Percentiles rank a stretch among this genome's conserved stretches.
These are phyloP conservation scores for Microcebus griseorufus DNA, from an alignment of 2,113 vertebrate genomes.

Conservation along the genomic window DNA sequence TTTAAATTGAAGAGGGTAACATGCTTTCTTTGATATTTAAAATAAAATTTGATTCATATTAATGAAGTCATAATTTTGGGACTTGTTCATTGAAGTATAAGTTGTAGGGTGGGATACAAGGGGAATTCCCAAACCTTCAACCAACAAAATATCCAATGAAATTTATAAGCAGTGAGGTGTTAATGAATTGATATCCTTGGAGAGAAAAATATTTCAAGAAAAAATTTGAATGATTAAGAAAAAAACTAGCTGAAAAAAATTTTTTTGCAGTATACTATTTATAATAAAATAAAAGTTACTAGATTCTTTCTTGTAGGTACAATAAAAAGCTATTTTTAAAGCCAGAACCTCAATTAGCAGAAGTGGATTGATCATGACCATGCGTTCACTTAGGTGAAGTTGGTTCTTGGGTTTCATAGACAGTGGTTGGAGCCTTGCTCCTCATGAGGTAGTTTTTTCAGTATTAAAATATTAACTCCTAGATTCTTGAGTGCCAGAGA, in stretches of 20 bases:
- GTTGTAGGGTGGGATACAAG: constrained; percentile 13
- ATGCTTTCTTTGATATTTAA: constrained; percentile 54
- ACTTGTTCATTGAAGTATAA: constrained; percentile 55
- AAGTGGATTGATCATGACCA: constrained; percentile 66
- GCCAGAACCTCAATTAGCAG: constrained; percentile 66
- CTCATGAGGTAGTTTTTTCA: neutral
- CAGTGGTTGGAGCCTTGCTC: constrained; percentile 53
- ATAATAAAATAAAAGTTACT: constrained; percentile 75
- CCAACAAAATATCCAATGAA: constrained; percentile 84
- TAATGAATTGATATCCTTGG: constrained; percentile 85
- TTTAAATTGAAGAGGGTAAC: neutral
- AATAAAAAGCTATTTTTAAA: constrained; percentile 77
- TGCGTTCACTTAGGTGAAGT: constrained; percentile 75
- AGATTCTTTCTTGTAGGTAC: constrained; percentile 77
- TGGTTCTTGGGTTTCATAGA: constrained; percentile 48
- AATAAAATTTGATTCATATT: constrained; percentile 45
- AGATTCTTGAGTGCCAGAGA: constrained; percentile 31
- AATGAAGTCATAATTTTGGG: constrained; percentile 42
- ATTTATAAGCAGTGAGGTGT: constrained; percentile 83
- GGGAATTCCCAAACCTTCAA: constrained; percentile 80
- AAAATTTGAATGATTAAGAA: constrained; percentile 76
- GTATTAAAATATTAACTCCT: constrained; percentile 66
- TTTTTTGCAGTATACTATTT: constrained; percentile 74
- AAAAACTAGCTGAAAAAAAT: constrained; percentile 77
- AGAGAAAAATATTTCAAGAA: constrained; percentile 81